Evolutionary conservation across 2,797 vertebrate genomes (phyloP), one percentile per base, ranked within the genome.

Genomic region (Anisognathus igniventris): DNA sequence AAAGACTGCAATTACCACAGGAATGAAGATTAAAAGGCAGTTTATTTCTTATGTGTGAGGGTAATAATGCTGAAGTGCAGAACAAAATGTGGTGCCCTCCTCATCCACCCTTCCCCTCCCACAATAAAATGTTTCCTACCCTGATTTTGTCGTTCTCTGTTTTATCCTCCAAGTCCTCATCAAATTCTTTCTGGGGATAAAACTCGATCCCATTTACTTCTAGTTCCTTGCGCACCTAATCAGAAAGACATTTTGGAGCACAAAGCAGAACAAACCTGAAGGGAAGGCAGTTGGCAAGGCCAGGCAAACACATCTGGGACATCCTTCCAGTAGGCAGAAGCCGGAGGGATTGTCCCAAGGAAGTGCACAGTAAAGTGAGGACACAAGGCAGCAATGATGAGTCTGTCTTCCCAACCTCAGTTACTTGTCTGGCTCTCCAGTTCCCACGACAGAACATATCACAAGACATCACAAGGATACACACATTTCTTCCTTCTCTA

Each of bases 101-200:
- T 90, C 35, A 83, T 65, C 12, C 27, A 31, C 42, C 9, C 10
- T 51, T 73, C 27, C 75, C 24, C 22, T 90, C 22, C 67, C 72
- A 88, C 33, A 71, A 86, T 73, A 80, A 89, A 94, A 88, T 80
- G 57, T 61, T 92, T 93, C 98, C 95, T 97, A 99, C 99, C 98
- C 99, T 98, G 97, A 99, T 99, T 97, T 99, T 99, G 98, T 99
- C 99, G 2, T 99, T 99, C 94, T 99, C 99, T 23, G 98, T 99
- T 97, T 99, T 99, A 97, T 99, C 99, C 88, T 99, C 99, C 98
- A 99, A 97, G 96, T 99, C 99, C 21, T 99, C 99, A 90, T 99
- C 99, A 76, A 99, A 99, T 95, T 99, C 99, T 93, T 99, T 99
- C 96, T 99, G 99, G 9, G 99, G 99, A 89, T 99, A 99, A 97